A percentile compares a stretch with the other conserved stretches of the same genome.
These are phyloP conservation scores for Melanerpes aurifrons DNA, from an alignment of 2,113 vertebrate species.

Conservation along the genomic window DNA sequence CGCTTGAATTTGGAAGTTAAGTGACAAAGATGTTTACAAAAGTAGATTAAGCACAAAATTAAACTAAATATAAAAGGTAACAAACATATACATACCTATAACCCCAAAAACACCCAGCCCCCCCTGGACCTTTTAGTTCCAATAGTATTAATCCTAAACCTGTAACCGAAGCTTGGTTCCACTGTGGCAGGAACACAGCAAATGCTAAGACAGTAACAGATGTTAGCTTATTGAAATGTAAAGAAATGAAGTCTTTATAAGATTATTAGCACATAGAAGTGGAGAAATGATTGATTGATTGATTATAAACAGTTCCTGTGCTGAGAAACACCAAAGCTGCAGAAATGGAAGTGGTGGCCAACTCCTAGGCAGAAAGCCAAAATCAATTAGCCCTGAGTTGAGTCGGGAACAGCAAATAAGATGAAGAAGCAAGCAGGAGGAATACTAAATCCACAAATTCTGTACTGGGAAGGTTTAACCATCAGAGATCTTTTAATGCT, in stretches of 20 bases:
- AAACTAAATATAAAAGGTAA: too few species aligned
- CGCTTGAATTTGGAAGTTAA: too few species aligned
- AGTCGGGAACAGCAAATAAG: neutral
- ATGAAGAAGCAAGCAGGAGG: neutral
- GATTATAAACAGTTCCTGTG: neutral
- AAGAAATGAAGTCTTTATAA: neutral
- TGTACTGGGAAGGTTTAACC: neutral
- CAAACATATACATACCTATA: too few species aligned
- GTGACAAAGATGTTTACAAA: too few species aligned
- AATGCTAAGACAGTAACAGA: neutral
- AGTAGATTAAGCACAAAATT: too few species aligned
- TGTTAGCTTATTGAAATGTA: neutral
- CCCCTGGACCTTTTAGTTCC: too few species aligned
- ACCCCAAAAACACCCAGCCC: too few species aligned
- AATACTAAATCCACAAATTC: neutral
- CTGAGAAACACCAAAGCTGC: neutral
- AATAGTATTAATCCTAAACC: too few species aligned
- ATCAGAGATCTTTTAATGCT: neutral
- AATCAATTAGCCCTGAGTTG: neutral
- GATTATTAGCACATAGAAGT: neutral
- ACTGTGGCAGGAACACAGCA: too few species aligned
- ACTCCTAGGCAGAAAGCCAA: neutral
- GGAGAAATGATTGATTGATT: neutral
- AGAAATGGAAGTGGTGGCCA: neutral
- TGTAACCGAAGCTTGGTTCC: too few species aligned